Evolutionary conservation across 2,888 invertebrate species (phyloP).

Genomic region (Epistrophe eligans): DNA sequence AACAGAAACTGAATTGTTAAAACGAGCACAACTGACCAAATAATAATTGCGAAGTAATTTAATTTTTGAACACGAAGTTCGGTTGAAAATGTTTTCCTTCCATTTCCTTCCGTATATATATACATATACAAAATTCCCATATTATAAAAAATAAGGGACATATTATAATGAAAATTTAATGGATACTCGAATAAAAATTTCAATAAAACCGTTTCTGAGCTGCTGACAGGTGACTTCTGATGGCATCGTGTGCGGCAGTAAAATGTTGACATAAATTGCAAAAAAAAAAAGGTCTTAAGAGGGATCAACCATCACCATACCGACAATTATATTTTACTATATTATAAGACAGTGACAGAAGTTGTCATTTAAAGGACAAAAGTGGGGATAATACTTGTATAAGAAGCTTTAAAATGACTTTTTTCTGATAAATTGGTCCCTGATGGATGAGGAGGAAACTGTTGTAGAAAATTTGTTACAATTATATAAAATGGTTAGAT

Average conservation of each 20-base stretch:
- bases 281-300: constrained; percentile 1
- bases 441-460: background rate
- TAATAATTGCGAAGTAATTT: constrained; percentile 31
- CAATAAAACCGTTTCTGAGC: constrained; percentile 1
- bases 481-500: background rate
- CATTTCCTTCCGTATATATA: background rate
- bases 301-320: background rate
- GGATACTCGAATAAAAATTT: constrained; percentile 12
- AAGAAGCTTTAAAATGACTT: constrained; percentile 18
- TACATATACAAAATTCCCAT: background rate
- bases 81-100: constrained; percentile 6
- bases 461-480: background rate
- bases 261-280: constrained; percentile 20
- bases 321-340: background rate
- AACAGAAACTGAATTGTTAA: background rate
- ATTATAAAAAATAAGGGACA: constrained; percentile 5
- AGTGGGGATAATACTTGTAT: constrained; percentile 16
- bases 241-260: background rate
- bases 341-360: background rate
- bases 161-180: constrained; percentile 17
- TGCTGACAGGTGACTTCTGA: constrained; percentile 9
- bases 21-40: constrained; percentile 18
- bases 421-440: background rate
- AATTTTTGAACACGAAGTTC: constrained; percentile 14
- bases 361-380: constrained; percentile 31